Conservation (phyloP, 2,888 invertebrate genomes). For the Metacarcinus magister region DNA sequence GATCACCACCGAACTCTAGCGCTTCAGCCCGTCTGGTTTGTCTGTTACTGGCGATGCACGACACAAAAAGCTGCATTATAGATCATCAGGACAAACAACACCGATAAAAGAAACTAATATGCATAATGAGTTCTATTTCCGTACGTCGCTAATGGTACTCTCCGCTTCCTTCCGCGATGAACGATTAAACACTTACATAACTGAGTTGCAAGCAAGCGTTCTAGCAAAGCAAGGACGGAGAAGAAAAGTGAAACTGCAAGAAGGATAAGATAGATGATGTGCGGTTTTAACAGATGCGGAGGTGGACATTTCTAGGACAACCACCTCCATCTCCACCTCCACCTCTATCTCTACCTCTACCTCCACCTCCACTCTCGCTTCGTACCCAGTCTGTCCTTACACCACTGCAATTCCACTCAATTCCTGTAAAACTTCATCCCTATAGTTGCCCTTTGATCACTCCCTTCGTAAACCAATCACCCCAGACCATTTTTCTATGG, state of each 20-base stretch:
- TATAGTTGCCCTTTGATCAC: too few species aligned
- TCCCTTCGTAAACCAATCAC: too few species aligned
- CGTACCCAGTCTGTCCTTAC: too few species aligned
- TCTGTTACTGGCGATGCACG: neutral
- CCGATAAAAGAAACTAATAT: neutral
- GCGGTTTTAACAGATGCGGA: neutral
- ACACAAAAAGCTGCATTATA: neutral
- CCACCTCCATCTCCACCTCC: neutral
- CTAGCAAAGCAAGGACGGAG: neutral
- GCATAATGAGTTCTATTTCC: neutral
- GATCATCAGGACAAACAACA: neutral
- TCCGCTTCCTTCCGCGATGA: neutral
- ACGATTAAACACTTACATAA: neutral
- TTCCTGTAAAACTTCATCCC: too few species aligned
- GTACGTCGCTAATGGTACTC: neutral
- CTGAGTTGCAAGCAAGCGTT: neutral
- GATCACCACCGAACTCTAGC: neutral
- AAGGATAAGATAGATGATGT: neutral
- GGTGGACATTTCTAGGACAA: conserved; percentile 2
- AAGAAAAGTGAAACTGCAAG: neutral
- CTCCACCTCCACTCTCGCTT: neutral
- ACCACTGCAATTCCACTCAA: too few species aligned
- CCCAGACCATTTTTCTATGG: neutral
- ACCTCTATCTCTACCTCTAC: neutral
- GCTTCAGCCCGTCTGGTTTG: neutral